phyloP scores from a whole-genome alignment of 2,888 invertebrate genomes.

The Ichneumoninae sp. region DNA sequence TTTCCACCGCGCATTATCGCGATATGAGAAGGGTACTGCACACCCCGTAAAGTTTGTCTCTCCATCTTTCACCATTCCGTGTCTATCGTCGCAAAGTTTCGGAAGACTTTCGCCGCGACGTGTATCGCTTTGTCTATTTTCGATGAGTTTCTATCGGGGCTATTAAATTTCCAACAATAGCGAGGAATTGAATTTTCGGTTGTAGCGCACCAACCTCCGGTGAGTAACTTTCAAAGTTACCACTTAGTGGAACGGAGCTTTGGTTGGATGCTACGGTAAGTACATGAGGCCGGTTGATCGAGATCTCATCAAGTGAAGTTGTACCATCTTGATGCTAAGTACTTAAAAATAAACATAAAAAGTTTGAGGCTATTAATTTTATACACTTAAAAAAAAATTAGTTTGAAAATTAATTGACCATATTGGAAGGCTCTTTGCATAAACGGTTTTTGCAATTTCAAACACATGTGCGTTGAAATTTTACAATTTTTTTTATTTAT shows the following conservation, averaged over 20 bases:
- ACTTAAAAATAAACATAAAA: not conserved
- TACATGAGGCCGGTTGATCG: not conserved
- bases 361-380: not conserved
- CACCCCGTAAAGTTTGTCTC: constrained; percentile 41
- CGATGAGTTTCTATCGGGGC: constrained; percentile 28
- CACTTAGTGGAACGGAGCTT: not conserved
- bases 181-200: constrained; percentile 12
- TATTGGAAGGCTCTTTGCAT: no score
- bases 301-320: not conserved
- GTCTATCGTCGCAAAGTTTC: constrained; percentile 1
- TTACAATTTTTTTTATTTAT: no score
- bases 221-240: not conserved
- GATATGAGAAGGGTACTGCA: constrained; percentile 9
- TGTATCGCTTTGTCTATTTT: constrained; percentile 7
- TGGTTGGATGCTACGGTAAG: not conserved
- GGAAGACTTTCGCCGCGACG: not conserved
- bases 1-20: constrained; percentile 48
- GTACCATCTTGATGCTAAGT: not conserved
- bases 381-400: no score
- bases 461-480: no score
- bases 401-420: no score
- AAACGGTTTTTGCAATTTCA: no score
- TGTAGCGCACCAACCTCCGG: not conserved
- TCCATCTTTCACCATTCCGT: constrained; percentile 6
- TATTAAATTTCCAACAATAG: constrained; percentile 22